These are phyloP conservation scores for Drosophila anomelani DNA, from an alignment of 2,888 invertebrate genomes.

Conservation along the genomic window DNA sequence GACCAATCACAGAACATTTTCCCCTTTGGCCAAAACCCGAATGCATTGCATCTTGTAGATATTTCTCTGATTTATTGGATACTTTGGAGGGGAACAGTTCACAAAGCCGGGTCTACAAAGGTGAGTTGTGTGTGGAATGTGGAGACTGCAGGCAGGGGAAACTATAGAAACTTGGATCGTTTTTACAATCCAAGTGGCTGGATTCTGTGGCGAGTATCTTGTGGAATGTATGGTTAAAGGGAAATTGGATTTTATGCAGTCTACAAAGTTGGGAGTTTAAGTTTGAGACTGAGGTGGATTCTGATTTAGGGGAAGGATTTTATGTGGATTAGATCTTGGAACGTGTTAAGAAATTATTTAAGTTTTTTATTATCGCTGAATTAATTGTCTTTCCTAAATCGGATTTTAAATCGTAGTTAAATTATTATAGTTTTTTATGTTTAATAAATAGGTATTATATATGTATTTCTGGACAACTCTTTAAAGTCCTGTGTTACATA, in stretches of 20 bases:
- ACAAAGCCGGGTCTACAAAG: conserved; percentile 19
- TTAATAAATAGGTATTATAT: not conserved
- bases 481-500: not conserved
- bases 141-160: conserved; percentile 11
- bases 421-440: too few relatives aligned
- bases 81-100: conserved; percentile 39
- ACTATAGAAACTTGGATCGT: not conserved
- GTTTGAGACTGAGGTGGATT: not conserved
- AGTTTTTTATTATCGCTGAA: not conserved
- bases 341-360: not conserved
- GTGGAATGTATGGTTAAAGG: not conserved
- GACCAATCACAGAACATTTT: conserved; percentile 59
- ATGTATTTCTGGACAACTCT: not conserved
- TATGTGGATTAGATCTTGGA: not conserved
- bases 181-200: not conserved
- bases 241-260: not conserved
- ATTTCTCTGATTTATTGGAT: conserved; percentile 30
- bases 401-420: not conserved
- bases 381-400: not conserved
- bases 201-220: conserved; percentile 16
- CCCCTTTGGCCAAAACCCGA: conserved; percentile 40
- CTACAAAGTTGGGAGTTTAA: conserved; percentile 16
- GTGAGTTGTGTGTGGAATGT: conserved; percentile 17
- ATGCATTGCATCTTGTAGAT: conserved; percentile 22
- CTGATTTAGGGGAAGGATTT: not conserved